Evolutionary conservation across 1,140 invertebrate species (phyloP).

Genomic region (Hyphantria cunea): DNA sequence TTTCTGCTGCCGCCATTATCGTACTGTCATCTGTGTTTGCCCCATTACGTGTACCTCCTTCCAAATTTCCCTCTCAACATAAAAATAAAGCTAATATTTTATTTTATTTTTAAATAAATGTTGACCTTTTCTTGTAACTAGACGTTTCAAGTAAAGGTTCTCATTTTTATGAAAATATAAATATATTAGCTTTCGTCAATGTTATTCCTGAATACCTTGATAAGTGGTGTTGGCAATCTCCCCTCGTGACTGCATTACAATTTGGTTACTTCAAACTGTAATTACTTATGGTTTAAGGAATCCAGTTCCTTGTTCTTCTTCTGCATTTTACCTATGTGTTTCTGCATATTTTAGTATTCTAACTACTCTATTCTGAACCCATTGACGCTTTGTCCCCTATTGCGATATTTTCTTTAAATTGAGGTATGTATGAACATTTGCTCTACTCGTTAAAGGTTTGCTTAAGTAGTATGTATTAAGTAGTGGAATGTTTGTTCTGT

Average conservation of each 20-base stretch:
- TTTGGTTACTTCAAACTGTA: constrained; percentile 81
- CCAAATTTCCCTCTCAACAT: constrained; percentile 36
- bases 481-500: constrained; percentile 9
- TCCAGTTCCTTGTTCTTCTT: constrained; percentile 76
- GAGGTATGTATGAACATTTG: constrained; percentile 38
- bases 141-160: constrained; percentile 62
- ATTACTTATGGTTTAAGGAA: constrained; percentile 78
- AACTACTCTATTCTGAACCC: constrained; percentile 5
- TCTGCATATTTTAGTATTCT: constrained; percentile 9
- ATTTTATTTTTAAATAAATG: constrained; percentile 37
- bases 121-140: constrained; percentile 62
- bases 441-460: constrained; percentile 13
- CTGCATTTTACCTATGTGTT: constrained; percentile 53
- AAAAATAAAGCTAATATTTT: constrained; percentile 50
- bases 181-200: constrained; percentile 50
- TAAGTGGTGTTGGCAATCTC: constrained; percentile 79
- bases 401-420: constrained; percentile 25
- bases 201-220: constrained; percentile 40
- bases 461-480: constrained; percentile 12
- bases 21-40: constrained; percentile 21
- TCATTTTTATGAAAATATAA: constrained; percentile 46
- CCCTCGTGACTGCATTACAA: constrained; percentile 82
- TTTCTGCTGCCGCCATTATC: constrained; percentile 28
- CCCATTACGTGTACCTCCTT: constrained; percentile 23
- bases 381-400: constrained; percentile 34